Base-by-base conservation (phyloP, 2,797 vertebrate genomes). In the Pygocentrus nattereri region DNA sequence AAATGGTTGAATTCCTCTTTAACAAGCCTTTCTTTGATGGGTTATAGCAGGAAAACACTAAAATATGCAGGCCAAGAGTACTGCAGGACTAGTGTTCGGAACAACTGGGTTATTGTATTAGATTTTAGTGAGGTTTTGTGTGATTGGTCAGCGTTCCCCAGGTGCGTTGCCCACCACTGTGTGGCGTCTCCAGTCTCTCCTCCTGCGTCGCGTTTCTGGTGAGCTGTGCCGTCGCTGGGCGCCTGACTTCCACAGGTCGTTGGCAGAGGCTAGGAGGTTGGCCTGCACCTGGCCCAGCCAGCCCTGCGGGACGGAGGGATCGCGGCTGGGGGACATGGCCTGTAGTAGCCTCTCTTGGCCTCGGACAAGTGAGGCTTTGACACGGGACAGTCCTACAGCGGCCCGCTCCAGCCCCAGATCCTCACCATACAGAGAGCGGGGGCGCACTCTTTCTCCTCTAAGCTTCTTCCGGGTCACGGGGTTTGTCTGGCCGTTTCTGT, bases 181-280 rank as follows among this genome's bases (percentile, higher is more conserved):
- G 92, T 98, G 96, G 18, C 95, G 95, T 0, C 96, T 93, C 95
- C 95, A 96, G 61, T 93, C 94, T 89, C 93, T 95, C 27, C 93
- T 95, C 87, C 92, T 96, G 82, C 96, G 92, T 44, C 92, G 91
- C 0, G 92, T 93, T 78, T 94, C 94, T 0, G 93, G 91, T 2
- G 93, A 94, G 74, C 87, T 88, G 1, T 92, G 93, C 21, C 93
- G 89, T 59, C 94, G 91, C 80, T 71, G 94, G 80, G 21, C 90
- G n/a, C 91, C 86, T 27, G 94, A 92, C 2, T 90, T 93, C 84
- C 95, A 93, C 86, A 92, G 78, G 85, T 96, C 95, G 0, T 96
- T 95, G 0, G 92, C 76, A 0, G 96, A 94, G 80, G 90, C 85
- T 73, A 71, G 83, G 0, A 84, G 71, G 34, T 88, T 80, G 25